Evolutionary conservation across 2,888 invertebrate genomes (phyloP), one percentile per base, ranked within the genome.

Genomic region (Synanthedon andrenaeformis): DNA sequence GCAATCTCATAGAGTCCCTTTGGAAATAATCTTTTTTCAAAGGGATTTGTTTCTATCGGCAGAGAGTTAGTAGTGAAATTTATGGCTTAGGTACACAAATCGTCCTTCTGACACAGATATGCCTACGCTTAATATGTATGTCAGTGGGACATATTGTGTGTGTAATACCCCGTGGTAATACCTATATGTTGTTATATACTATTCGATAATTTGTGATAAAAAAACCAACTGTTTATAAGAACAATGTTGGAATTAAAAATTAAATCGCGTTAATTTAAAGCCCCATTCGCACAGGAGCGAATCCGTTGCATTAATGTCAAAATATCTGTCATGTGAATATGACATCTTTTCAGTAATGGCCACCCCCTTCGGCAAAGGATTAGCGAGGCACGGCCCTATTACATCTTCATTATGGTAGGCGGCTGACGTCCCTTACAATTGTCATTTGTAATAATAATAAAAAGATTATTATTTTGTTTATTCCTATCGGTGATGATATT

Each of bases 331-430:
- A 87, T 84, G 79, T 83, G 81, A 69, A 69, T 67, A 73, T 85
- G 86, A 87, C 85, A 84, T 84, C 84, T 71, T 84, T 85, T 85
- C 77, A 86, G 66, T 55, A 59, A 59, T 70, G 68, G 74, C 72
- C 82, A 82, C 85, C 85, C 84, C 83, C 81, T 83, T 80, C 72
- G 66, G 73, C 61, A 77, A 75, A 79, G 84, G 86, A 86, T 86
- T 86, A 86, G 71, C 62, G 71, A 70, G 71, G 66, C 70, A 66
- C 71, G 69, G 77, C 85, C 82, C 83, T 69, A 87, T 86, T 86
- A 87, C 86, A 85, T 85, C 86, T 86, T 87, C 87, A 87, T 87
- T 87, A 85, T 73, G 83, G 86, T 80, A 83, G 86, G 82, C 79
- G 83, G 77, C 80, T 79, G 83, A 74, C 79, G 76, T 67, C 69